phyloP scores from a whole-genome alignment of 2,113 vertebrate genomes.

The Dicaeum eximium region DNA sequence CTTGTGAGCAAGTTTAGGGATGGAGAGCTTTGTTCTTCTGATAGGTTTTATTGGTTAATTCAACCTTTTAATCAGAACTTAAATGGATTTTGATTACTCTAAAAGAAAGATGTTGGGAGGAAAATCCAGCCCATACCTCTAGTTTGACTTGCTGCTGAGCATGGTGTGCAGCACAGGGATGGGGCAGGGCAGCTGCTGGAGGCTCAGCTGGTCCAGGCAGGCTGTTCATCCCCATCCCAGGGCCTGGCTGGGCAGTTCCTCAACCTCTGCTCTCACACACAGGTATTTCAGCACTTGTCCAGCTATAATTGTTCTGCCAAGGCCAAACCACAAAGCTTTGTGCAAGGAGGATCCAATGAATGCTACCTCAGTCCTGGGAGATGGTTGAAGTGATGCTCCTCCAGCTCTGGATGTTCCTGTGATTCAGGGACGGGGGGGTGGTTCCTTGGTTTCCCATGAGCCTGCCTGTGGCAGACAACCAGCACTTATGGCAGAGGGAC shows the following conservation, averaged over 20 bases:
- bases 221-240: background rate
- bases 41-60: background rate
- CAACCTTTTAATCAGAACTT: background rate
- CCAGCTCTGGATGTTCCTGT: background rate
- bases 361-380: background rate
- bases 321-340: background rate
- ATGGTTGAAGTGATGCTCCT: background rate
- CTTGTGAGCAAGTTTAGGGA: background rate
- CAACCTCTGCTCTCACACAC: background rate
- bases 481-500: too few species aligned
- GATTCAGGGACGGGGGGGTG: background rate
- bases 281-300: background rate
- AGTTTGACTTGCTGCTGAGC: background rate
- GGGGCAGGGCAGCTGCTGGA: background rate
- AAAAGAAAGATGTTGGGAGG: background rate
- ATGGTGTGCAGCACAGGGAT: background rate
- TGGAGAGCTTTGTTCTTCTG: background rate
- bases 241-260: rapidly evolving
- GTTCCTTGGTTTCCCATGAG: background rate
- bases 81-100: background rate
- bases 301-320: background rate
- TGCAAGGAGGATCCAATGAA: background rate
- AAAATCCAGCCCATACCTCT: background rate
- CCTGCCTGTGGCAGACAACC: too few species aligned
- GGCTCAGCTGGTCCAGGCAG: background rate